phyloP scores from a whole-genome alignment of 2,888 invertebrate genomes.

The Coleophora deauratella region DNA sequence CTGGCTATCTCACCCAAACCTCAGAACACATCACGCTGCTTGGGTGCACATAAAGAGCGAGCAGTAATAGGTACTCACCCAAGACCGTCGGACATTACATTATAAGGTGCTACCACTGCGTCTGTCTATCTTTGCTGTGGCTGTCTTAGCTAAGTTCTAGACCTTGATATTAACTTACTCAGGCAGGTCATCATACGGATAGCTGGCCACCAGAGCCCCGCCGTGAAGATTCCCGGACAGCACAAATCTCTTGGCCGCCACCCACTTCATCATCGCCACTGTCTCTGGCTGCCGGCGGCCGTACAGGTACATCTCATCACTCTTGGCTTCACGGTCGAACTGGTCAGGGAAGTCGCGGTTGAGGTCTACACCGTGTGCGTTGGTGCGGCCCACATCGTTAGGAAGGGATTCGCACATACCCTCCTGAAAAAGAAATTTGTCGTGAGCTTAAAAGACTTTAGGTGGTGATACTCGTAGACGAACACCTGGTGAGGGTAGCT shows the following conservation, averaged over 20 bases:
- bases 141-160: too few species aligned
- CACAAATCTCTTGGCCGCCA: constrained; percentile 89
- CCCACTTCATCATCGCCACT: constrained; percentile 90
- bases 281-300: constrained; percentile 89
- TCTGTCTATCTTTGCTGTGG: too few species aligned
- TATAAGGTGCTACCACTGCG: too few species aligned
- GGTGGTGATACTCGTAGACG: too few species aligned
- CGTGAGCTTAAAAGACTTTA: neutral
- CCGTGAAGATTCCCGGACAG: constrained; percentile 96
- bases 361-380: constrained; percentile 86
- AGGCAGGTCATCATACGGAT: constrained; percentile 91
- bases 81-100: too few species aligned
- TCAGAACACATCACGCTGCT: too few species aligned
- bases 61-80: too few species aligned
- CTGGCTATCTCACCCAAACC: too few species aligned
- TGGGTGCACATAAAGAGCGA: too few species aligned
- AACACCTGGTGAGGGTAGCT: too few species aligned
- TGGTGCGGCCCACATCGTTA: constrained; percentile 82
- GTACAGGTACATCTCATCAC: constrained; percentile 62
- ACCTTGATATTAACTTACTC: too few species aligned
- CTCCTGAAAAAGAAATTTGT: constrained; percentile 70
- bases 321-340: constrained; percentile 69
- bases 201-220: constrained; percentile 98
- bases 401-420: constrained; percentile 83
- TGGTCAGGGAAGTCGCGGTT: constrained; percentile 97